Evolutionary conservation across 2,797 vertebrate species (phyloP).

Genomic region (Salarias fasciatus): DNA sequence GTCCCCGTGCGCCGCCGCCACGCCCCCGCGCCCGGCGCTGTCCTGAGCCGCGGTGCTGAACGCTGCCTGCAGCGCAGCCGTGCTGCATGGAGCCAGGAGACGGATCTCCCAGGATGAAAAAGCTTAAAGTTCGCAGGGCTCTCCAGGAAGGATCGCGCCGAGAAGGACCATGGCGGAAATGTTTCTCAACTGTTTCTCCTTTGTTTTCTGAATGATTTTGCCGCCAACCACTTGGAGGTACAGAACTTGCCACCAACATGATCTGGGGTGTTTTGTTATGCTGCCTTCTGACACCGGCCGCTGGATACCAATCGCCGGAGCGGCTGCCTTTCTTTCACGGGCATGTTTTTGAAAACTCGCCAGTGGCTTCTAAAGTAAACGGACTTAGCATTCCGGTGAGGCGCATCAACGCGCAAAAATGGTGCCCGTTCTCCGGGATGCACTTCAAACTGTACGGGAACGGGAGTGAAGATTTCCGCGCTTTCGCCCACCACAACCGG

Average conservation of each 20-base stretch:
- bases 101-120: conserved; percentile 46
- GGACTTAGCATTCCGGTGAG: conserved; percentile 86
- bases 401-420: conserved; percentile 85
- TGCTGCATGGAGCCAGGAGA: conserved; percentile 48
- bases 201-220: conserved; percentile 50
- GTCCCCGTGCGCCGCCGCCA: conserved; percentile 68
- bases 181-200: conserved; percentile 46
- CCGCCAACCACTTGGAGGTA: conserved; percentile 36
- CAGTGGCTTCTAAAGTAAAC: conserved; percentile 84
- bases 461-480: conserved; percentile 84
- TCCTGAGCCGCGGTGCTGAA: conserved; percentile 77
- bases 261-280: conserved; percentile 75
- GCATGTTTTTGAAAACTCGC: conserved; percentile 89
- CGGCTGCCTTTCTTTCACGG: conserved; percentile 84
- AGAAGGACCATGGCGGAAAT: conserved; percentile 55
- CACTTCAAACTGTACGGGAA: conserved; percentile 85
- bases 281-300: conserved; percentile 68
- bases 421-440: conserved; percentile 83
- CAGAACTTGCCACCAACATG: conserved; percentile 75
- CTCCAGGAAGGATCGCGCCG: conserved; percentile 35
- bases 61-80: conserved; percentile 69
- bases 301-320: conserved; percentile 71
- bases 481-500: conserved; percentile 83
- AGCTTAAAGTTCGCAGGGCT: conserved; percentile 62
- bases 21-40: conserved; percentile 76